Evolutionary conservation across 2,888 invertebrate species (phyloP).

Genomic region (Amaurobius ferox): DNA sequence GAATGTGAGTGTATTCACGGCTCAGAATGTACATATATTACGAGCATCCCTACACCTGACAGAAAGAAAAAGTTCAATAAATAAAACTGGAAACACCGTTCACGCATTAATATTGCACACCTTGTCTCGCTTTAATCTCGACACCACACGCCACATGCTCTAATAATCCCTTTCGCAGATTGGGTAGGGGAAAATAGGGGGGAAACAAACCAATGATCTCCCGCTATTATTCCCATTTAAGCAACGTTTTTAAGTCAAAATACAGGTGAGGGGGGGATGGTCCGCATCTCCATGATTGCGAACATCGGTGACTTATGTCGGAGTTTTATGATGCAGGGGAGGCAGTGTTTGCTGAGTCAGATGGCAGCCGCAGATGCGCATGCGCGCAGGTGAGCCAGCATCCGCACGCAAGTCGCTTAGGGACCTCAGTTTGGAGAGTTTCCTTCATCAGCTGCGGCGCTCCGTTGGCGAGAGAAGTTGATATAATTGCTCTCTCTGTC

Average conservation of each 20-base stretch:
- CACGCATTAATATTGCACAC: constrained; percentile 58
- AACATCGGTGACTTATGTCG: constrained; percentile 57
- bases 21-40: too few species aligned
- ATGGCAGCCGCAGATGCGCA: constrained; percentile 56
- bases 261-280: constrained; percentile 9
- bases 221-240: constrained; percentile 58
- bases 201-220: constrained; percentile 5
- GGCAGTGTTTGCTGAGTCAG: constrained; percentile 45
- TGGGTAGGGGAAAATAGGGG: not conserved
- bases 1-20: too few species aligned
- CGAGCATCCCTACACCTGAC: not conserved
- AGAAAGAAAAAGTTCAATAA: not conserved
- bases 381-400: constrained; percentile 53
- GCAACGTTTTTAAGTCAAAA: constrained; percentile 16
- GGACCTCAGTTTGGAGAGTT: constrained; percentile 23
- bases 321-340: constrained; percentile 32
- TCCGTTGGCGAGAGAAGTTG: not conserved
- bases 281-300: constrained; percentile 40
- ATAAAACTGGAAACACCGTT: not conserved
- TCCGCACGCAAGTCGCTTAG: constrained; percentile 56
- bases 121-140: constrained; percentile 63
- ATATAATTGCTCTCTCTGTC: constrained; percentile 40
- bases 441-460: constrained; percentile 32
- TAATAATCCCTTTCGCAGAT: constrained; percentile 36
- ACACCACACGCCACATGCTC: constrained; percentile 35